Evolutionary conservation across 2,888 invertebrate species (phyloP).

Genomic region (Drosophila atripex): DNA sequence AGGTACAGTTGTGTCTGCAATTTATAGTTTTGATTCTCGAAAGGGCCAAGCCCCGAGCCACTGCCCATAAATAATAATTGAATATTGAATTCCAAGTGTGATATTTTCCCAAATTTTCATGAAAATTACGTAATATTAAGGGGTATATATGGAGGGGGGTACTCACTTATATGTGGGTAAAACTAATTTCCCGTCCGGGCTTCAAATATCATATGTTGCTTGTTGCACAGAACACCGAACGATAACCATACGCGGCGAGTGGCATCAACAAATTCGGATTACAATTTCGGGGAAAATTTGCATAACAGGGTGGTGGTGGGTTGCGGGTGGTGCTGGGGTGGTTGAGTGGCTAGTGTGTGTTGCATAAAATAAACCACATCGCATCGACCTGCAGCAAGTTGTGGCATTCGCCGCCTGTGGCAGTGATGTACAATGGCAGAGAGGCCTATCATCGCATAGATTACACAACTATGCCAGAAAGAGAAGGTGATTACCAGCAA

Average conservation of each 20-base stretch:
- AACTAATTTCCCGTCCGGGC: slow-evolving; percentile 65
- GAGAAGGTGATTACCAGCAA: background rate
- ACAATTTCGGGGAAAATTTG: slow-evolving; percentile 61
- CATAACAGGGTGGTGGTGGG: slow-evolving; percentile 37
- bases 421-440: slow-evolving; percentile 57
- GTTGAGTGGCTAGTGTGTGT: background rate
- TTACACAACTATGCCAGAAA: slow-evolving; percentile 64
- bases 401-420: too few species aligned
- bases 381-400: slow-evolving; percentile 35
- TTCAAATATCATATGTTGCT: slow-evolving; percentile 13
- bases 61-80: slow-evolving; percentile 66
- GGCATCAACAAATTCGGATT: slow-evolving; percentile 51
- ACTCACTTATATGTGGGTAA: slow-evolving; percentile 47
- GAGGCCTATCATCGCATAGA: slow-evolving; percentile 71
- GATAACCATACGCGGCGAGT: slow-evolving; percentile 2
- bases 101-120: slow-evolving; percentile 58
- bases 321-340: background rate
- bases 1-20: slow-evolving; percentile 71
- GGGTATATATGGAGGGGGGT: too few species aligned
- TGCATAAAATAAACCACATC: slow-evolving; percentile 33
- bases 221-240: background rate
- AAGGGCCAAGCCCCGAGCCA: slow-evolving; percentile 23
- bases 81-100: slow-evolving; percentile 50
- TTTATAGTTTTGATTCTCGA: slow-evolving; percentile 53
- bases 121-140: slow-evolving; percentile 70